Evolutionary conservation across 2,888 invertebrate species (phyloP), one percentile per base, ranked within the genome.

Genomic region (Lordiphosa fenestrarum): DNA sequence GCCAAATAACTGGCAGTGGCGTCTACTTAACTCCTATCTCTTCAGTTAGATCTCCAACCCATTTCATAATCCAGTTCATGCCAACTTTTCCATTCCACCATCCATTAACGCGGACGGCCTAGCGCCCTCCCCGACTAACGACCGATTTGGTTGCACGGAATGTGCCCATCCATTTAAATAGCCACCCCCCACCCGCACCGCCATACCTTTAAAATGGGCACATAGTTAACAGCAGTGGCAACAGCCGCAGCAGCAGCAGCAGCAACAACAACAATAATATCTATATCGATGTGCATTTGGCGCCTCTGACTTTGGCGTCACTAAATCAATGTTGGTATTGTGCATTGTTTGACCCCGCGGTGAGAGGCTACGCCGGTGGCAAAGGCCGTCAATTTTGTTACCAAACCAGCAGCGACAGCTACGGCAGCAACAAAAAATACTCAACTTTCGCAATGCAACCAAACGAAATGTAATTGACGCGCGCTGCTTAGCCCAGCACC

Each of bases 391-490:
- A 70, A 73, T 75, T 73, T 62, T 46, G 73, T 73, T 61, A 66
- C 69, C 73, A 76, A 63, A 69, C 57, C 59, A 49, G 33, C 47
- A 42, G 30, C 2, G 25, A 6, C 15, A 15, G 15, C 15, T 2
- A 15, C 15, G 2, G 2, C 15, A 15, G 1, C 15, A 15, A 15
- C 15, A 30, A 9, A 42, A 44, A 19, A 62, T 46, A 19, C 40
- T 40, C 56, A 64, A 65, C 49, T 39, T 35, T 25, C 52, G 57
- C 65, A 61, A 30, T 30, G 30, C 30, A 30, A 30, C 30, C 30
- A 30, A 59, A 41, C 64, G 52, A 75, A 80, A 71, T 75, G 71
- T 76, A 71, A 78, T 76, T 76, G 81, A 73, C 62, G 70, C 59
- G 60, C 62, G 48, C 48, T 55, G 62, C 62, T 62, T 61, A 42